Conservation (phyloP, 2,113 vertebrate species). For the Procavia capensis region DNA sequence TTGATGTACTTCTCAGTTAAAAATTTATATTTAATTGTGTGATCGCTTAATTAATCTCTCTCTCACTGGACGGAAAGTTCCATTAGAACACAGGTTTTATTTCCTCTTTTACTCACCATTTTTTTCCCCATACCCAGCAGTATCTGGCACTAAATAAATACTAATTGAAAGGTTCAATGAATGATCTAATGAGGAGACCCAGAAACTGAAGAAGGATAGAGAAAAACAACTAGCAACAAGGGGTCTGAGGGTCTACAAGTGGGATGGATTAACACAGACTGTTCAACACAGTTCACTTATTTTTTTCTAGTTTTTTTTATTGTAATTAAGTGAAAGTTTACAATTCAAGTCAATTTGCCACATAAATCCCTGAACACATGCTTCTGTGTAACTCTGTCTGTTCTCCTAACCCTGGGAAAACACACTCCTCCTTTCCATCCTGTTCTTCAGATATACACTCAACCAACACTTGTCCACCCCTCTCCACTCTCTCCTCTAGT, state of each 20-base stretch:
- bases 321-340: too few relatives aligned
- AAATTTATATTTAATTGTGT: conserved; percentile 68
- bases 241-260: neutral
- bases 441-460: too few relatives aligned
- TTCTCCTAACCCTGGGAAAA: too few relatives aligned
- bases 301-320: too few relatives aligned
- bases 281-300: neutral
- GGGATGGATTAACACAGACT: neutral
- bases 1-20: conserved; percentile 10
- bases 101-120: conserved; percentile 15
- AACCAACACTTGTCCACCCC: too few relatives aligned
- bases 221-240: neutral
- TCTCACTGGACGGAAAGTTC: conserved; percentile 36
- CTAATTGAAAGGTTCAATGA: conserved; percentile 51
- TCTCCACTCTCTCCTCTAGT: too few relatives aligned
- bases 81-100: conserved; percentile 31
- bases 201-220: neutral
- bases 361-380: too few relatives aligned
- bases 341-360: too few relatives aligned
- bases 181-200: conserved; percentile 38
- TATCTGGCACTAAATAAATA: conserved; percentile 60
- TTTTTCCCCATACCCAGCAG: neutral
- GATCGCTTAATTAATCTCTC: conserved; percentile 74
- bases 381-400: too few relatives aligned
- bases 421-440: too few relatives aligned